Conservation (phyloP, 2,797 vertebrate genomes). For the Babyrousa celebensis region DNA sequence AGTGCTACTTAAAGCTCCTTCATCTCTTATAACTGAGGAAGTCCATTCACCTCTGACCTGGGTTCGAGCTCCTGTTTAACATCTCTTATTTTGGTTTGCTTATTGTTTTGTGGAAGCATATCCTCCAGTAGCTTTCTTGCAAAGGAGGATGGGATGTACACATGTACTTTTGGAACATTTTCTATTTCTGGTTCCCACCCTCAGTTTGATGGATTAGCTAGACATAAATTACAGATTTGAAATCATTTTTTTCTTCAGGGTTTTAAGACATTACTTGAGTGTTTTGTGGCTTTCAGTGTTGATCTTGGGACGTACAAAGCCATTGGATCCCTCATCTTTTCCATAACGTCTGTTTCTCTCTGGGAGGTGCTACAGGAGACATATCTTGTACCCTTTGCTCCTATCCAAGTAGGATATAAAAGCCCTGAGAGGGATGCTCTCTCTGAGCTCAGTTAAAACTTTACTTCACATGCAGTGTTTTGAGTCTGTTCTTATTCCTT, state of each 20-base stretch:
- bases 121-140: slow-evolving; percentile 21
- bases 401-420: not conserved
- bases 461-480: not conserved
- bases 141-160: not conserved
- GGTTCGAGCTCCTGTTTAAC: not conserved
- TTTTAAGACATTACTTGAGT: not conserved
- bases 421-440: not conserved
- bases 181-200: not conserved
- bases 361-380: not conserved
- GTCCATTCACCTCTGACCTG: not conserved
- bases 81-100: not conserved
- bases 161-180: not conserved
- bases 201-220: not conserved
- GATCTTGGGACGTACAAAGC: not conserved
- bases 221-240: not conserved
- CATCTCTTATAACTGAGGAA: not conserved
- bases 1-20: not conserved
- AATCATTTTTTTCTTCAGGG: not conserved
- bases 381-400: not conserved
- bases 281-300: not conserved
- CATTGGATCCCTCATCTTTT: not conserved
- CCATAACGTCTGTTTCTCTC: not conserved
- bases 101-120: not conserved
- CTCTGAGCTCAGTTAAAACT: not conserved
- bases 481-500: not conserved